Percentiles rank a stretch among this genome's conserved stretches.
Evolutionary conservation across 2,888 invertebrate genomes (phyloP).

Genomic region (Thereva unica): DNA sequence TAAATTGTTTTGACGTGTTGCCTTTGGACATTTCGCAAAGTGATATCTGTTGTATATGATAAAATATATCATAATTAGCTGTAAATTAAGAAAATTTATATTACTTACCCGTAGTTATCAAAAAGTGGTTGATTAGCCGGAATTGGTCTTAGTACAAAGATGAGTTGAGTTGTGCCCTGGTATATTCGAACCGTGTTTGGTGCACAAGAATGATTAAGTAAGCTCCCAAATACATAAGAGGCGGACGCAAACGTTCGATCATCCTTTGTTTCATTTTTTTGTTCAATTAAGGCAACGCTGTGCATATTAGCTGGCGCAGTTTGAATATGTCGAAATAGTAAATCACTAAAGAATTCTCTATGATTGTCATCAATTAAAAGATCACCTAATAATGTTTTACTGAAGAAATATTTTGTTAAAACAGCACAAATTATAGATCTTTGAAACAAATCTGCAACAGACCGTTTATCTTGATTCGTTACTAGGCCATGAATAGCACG

Average conservation of each 20-base stretch:
- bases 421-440: conserved; percentile 68
- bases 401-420: conserved; percentile 65
- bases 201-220: conserved; percentile 86
- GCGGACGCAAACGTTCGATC: conserved; percentile 61
- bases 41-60: conserved; percentile 64
- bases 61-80: conserved; percentile 6
- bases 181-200: conserved; percentile 76
- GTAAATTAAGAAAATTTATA: conserved; percentile 15
- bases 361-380: conserved; percentile 53
- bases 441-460: conserved; percentile 72
- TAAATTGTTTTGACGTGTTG: conserved; percentile 64
- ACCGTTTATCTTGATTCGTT: conserved; percentile 69
- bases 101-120: conserved; percentile 77
- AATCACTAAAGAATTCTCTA: conserved; percentile 62
- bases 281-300: conserved; percentile 67
- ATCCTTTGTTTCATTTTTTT: conserved; percentile 57
- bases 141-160: conserved; percentile 70
- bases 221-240: conserved; percentile 76
- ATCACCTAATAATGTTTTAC: conserved; percentile 62
- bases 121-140: conserved; percentile 72
- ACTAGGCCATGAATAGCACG: conserved; percentile 69
- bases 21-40: conserved; percentile 67
- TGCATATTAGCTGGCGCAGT: conserved; percentile 87
- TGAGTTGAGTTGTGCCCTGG: conserved; percentile 61
- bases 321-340: conserved; percentile 75